Evolutionary conservation across 1,140 invertebrate genomes (phyloP), one percentile per base, ranked within the genome.

Genomic region (Drosophila nigromelanica): DNA sequence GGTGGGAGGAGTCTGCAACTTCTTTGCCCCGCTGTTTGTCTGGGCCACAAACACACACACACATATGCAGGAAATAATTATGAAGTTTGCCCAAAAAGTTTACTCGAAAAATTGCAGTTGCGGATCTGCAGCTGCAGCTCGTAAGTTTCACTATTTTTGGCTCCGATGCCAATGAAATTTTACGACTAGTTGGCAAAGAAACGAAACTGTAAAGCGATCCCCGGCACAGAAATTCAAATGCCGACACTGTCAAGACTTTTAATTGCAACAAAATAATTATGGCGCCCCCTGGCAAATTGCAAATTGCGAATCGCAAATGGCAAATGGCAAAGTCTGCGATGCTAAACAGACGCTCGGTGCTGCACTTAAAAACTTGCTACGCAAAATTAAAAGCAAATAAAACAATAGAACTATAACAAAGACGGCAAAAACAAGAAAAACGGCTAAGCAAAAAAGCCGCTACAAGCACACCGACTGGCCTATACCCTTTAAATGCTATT

Each of bases 251-350:
- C 81, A 86, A 71, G 82, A 85, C 81, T 85, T 81, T 85, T 87
- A 87, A 87, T 89, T 87, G 83, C 79, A 87, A 89, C 83, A 80
- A 87, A 89, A 89, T 89, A 87, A 87, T 87, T 87, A 87, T 87
- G 83, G 83, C 79, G 79, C 83, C 71, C 62, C 63, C 56, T 69
- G 82, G 78, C 61, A 80, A 86, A 86, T 87, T 71, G 73, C 81
- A 83, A 81, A 78, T 83, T 80, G 81, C 81, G 67, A 81, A 66
- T 83, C 80, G 80, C 76, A 73, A 85, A 64, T 73, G 62, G 67
- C 74, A 71, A 59, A 63, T 67, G 55, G 52, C 43, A 63, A 45
- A 48, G 45, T 54, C 48, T 69, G 47, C 51, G 56, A 75, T 58
- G 71, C 81, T 86, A 70, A 75, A 61, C 62, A 72, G 55, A 87